Conservation (phyloP, 2,113 vertebrate species). For the Anser brachyrhynchus region DNA sequence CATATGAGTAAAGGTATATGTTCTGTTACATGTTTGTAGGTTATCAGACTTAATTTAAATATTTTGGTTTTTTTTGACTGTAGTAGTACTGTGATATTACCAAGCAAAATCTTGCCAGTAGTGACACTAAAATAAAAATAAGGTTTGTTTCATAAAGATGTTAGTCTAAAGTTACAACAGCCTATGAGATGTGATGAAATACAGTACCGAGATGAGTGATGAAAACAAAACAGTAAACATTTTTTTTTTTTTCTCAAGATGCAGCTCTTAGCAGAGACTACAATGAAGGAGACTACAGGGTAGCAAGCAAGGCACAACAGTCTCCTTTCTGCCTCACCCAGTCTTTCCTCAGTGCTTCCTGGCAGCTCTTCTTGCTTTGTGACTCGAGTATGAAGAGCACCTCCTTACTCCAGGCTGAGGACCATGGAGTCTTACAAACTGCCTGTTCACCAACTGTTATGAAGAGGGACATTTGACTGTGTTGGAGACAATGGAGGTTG, state of each 20-base stretch:
- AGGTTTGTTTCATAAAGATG: not conserved
- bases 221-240: not conserved
- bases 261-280: not conserved
- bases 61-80: not conserved
- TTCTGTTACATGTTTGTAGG: not conserved
- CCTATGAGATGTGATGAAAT: not conserved
- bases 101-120: not conserved
- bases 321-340: not conserved
- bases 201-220: not conserved
- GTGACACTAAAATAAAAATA: not conserved
- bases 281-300: not conserved
- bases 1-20: not conserved
- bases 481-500: not conserved
- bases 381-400: not conserved
- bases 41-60: not conserved
- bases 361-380: not conserved
- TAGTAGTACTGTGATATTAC: not conserved
- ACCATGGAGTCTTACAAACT: not conserved
- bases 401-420: not conserved
- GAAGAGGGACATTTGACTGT: not conserved
- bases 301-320: not conserved
- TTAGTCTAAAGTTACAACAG: not conserved
- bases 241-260: not conserved
- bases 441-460: not conserved
- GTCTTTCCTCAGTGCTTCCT: not conserved